Base-by-base conservation (phyloP, 2,797 vertebrate genomes). In the Chaenodraco wilsoni region DNA sequence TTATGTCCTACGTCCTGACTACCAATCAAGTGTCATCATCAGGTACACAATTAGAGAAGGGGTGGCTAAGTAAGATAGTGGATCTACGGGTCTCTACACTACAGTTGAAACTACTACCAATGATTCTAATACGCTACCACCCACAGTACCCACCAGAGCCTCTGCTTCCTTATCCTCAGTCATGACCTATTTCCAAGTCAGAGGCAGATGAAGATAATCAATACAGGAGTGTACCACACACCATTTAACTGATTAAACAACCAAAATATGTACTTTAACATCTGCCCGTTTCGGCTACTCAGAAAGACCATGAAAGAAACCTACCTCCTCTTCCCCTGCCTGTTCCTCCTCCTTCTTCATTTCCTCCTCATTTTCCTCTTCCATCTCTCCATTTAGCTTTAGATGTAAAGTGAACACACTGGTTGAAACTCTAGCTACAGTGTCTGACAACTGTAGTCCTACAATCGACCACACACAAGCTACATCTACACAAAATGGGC, bases 321-420 rank as follows among this genome's bases (percentile, higher is more conserved):
- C 69, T 86, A 93, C 92, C 88, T 92, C 87, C 21, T 86, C 79
- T 45, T 76, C 90, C 86, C 90, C 87, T 31, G 83, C 78, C 37
- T 76, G 57, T 57, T 76, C 90, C 86, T 54, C 71, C 69, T 78
- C 80, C 74, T 82, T 77, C 74, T 82, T 77, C 54, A 83, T 68
- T 16, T 67, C 82, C 45, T 82, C 81, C 65, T 87, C 79, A 41
- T 87, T 89, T 14, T 86, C 82, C 37, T 79, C 78, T 2, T 83
- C 89, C 48, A 72, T 21, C 51, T 79, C 31, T 74, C 87, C 88
- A 86, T 94, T 48, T 85, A 63, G 85, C 94, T 93, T 94, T 69
- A 76, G 84, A 76, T 69, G 61, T 76, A 65, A 89, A 82, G 72
- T 80, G 44, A 91, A 90, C 68, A 88, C 43, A 87, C 15, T 45